Conservation (phyloP, 1,140 invertebrate genomes). For the Caenorhabditis brenneri region DNA sequence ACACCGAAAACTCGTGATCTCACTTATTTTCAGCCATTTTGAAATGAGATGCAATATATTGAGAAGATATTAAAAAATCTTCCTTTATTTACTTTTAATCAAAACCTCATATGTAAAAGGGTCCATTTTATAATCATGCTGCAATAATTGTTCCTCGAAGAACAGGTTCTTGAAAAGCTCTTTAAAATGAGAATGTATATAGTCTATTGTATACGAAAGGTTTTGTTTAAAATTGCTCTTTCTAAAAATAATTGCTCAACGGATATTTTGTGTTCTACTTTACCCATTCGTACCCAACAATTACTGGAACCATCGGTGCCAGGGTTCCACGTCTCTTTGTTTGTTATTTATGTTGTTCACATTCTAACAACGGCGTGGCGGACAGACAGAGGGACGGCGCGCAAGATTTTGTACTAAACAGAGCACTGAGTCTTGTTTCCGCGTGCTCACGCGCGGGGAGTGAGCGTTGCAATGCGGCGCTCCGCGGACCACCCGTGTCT, state of each 20-base stretch:
- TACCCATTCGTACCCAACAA: neutral
- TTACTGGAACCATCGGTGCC: slow-evolving; percentile 34
- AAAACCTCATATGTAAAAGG: neutral
- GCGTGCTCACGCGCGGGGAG: slow-evolving; percentile 8
- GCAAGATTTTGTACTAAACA: slow-evolving; percentile 37
- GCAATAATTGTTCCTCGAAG: too few species aligned
- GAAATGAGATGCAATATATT: neutral
- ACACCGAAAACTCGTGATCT: slow-evolving; percentile 11
- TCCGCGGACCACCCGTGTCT: slow-evolving; percentile 26
- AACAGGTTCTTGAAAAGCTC: neutral
- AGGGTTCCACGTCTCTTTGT: neutral
- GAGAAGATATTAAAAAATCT: slow-evolving; percentile 5
- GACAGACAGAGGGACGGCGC: neutral
- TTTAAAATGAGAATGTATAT: neutral
- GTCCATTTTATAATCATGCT: too few species aligned
- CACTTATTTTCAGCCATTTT: neutral
- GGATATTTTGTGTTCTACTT: neutral
- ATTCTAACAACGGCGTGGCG: neutral
- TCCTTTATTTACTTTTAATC: neutral
- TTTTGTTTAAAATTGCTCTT: neutral
- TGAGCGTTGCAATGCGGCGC: slow-evolving; percentile 4
- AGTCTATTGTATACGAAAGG: neutral
- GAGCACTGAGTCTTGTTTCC: neutral
- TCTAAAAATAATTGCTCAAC: neutral
- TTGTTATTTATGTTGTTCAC: slow-evolving; percentile 23